These are phyloP conservation scores for fruit fly (Drosophila melanogaster) DNA, from an alignment of 1,140 invertebrate species.

Conservation along the genomic window DNA sequence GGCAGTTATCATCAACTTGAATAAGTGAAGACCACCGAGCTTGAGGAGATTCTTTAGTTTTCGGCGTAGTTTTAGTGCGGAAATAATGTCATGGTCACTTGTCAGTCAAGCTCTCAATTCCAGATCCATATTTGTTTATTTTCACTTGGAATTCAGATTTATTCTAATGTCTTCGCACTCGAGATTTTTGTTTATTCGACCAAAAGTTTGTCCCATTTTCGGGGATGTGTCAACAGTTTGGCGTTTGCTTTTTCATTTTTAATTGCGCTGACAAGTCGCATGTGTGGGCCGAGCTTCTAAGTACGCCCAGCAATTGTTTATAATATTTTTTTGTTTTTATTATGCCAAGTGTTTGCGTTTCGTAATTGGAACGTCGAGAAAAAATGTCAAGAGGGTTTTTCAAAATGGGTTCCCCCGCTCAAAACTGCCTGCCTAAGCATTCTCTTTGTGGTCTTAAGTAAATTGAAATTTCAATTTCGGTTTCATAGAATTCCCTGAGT, in stretches of 20 bases:
- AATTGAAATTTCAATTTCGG: conserved; percentile 48
- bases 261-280: conserved; percentile 54
- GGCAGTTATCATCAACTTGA: conserved; percentile 49
- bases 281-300: conserved; percentile 53
- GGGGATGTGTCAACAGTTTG: conserved; percentile 63
- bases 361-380: conserved; percentile 77
- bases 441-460: conserved; percentile 30
- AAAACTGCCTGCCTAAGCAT: conserved; percentile 15
- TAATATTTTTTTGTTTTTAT: conserved; percentile 68
- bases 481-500: conserved; percentile 30
- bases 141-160: conserved; percentile 42
- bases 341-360: conserved; percentile 76
- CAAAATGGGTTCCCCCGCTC: conserved; percentile 37
- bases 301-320: conserved; percentile 45
- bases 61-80: conserved; percentile 30
- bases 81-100: conserved; percentile 72
- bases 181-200: conserved; percentile 57
- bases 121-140: conserved; percentile 53
- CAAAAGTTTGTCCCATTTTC: conserved; percentile 40
- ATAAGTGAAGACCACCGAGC: conserved; percentile 55
- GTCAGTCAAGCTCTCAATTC: conserved; percentile 40
- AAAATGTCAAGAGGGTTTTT: conserved; percentile 65
- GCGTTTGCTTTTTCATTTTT: conserved; percentile 47
- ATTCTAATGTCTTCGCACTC: conserved; percentile 63
- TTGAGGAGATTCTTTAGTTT: conserved; percentile 1